Base-by-base conservation (phyloP, 2,113 vertebrate species). In the Albula goreensis region DNA sequence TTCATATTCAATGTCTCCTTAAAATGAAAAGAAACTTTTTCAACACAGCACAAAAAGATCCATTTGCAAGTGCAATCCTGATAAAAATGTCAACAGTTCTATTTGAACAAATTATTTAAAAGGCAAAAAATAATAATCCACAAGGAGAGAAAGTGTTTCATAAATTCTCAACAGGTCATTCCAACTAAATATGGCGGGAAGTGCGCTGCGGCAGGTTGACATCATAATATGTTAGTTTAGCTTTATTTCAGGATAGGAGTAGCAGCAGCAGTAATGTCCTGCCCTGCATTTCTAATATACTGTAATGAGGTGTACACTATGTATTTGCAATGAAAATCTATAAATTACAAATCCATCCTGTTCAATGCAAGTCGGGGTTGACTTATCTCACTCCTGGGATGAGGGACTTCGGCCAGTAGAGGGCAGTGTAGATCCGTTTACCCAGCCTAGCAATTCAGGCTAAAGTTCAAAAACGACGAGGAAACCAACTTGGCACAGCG, bases 351-450 rank as follows among this genome's bases (percentile, higher is more conserved):
- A 31, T 6, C n/a, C n/a, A 31, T 74, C 31, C 31, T 66, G 7
- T 2, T 66, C 17, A 5, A 66, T 2, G 60, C 53, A 19, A 19
- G 60, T 66, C 60, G 22, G 15, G 53, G 17, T 5, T 22, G 22
- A 5, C 2, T 4, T 22, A 66, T 19, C 12, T 56, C 60, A 6
- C 22, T 63, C 15, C 57, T 15, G 22, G 6, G 8, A n/a, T 70
- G 63, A 70, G n/a, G 1, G 70, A 56, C 53, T 25, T 8, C 10
- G 70, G 79, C 84, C 84, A 85, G 77, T 52, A 85, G 84, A 60
- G 84, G 74, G 84, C 84, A 85, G 77, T 56, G 53, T 60, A 17
- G 31, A 22, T 53, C 52, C 25, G 11, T 70, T 15, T 52, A 17
- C 77, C 53, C 41, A 53, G 41, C 19, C 74, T 13, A 5, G 4